These are phyloP conservation scores for Onychostruthus taczanowskii DNA, from an alignment of 2,113 vertebrate genomes.

Conservation along the genomic window DNA sequence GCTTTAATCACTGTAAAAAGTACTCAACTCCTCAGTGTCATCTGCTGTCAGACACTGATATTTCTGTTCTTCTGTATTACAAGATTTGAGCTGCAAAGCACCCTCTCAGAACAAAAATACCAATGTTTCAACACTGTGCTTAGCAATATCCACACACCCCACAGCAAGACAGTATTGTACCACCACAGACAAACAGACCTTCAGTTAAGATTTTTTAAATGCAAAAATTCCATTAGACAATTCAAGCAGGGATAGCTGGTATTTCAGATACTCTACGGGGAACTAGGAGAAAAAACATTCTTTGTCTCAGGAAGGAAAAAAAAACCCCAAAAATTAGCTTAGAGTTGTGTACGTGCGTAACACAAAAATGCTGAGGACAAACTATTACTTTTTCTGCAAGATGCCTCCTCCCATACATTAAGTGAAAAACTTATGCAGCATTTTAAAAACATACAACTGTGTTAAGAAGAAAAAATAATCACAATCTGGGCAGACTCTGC, in stretches of 20 bases:
- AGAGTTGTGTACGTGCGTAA: neutral
- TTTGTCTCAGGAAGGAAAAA: neutral
- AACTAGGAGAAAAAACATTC: neutral
- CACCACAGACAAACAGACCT: neutral
- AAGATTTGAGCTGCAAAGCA: neutral
- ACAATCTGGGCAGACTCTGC: constrained; percentile 59
- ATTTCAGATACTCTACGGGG: neutral
- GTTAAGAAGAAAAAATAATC: constrained; percentile 56
- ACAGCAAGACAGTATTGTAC: neutral
- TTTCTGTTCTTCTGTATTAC: neutral
- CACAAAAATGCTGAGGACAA: neutral
- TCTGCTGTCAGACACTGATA: neutral
- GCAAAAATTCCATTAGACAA: neutral
- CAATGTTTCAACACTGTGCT: neutral
- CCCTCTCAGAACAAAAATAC: neutral
- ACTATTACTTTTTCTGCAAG: neutral
- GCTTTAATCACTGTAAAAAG: neutral
- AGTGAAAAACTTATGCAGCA: constrained; percentile 15
- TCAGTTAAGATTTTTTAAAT: neutral
- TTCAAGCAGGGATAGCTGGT: neutral
- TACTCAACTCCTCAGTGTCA: neutral
- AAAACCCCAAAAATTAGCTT: neutral
- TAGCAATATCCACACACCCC: neutral
- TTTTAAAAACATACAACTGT: constrained; percentile 5
- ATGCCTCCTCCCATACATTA: neutral